Percentiles rank a stretch among this genome's conserved stretches.
phyloP scores from a whole-genome alignment of 2,797 vertebrate genomes.

The Paratrypauchen microcephalus region DNA sequence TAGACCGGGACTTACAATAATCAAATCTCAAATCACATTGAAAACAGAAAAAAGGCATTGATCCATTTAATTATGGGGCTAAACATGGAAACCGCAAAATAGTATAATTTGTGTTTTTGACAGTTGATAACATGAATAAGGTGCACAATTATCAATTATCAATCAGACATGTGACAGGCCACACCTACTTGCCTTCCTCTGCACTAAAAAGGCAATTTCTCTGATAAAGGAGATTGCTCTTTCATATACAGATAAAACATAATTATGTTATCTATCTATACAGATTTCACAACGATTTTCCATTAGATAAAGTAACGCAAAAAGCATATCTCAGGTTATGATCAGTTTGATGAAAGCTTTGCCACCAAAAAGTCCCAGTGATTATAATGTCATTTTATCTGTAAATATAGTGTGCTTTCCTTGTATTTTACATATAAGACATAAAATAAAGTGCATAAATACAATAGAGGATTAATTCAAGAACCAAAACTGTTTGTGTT shows the following conservation, averaged over 20 bases:
- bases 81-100: constrained; percentile 16
- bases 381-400: not conserved
- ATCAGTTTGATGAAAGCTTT: not conserved
- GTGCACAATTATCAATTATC: constrained; percentile 16
- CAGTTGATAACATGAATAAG: not conserved
- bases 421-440: not conserved
- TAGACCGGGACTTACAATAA: constrained; percentile 66
- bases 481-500: not conserved
- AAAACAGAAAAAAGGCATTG: constrained; percentile 63
- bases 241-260: constrained; percentile 15
- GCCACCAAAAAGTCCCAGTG: not conserved
- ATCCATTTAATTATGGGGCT: constrained; percentile 38
- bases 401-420: not conserved
- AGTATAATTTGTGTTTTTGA: constrained; percentile 17
- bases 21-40: constrained; percentile 64
- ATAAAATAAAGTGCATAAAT: not conserved
- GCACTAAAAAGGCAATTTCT: constrained; percentile 50
- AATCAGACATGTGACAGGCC: constrained; percentile 31
- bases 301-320: constrained; percentile 27
- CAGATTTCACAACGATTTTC: constrained; percentile 27
- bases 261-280: constrained; percentile 14
- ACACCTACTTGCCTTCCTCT: constrained; percentile 30
- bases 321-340: not conserved
- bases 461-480: not conserved
- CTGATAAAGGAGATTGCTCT: constrained; percentile 38